Conservation (phyloP, 92 coral and sea anemone genomes). For the Epizoanthus rinbou region DNA sequence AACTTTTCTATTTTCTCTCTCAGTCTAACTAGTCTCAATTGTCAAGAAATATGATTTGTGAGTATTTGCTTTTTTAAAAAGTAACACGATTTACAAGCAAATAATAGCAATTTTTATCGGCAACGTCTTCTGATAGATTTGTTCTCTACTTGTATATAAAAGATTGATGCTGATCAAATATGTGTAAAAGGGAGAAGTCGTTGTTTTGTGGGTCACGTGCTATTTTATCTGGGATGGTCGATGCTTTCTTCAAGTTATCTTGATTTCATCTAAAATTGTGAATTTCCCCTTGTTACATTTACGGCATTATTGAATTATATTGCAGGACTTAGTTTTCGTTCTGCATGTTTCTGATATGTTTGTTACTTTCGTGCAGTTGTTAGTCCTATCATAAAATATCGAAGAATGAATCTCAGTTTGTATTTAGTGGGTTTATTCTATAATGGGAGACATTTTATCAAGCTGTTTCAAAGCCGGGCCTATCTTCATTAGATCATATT, state of each 20-base stretch:
- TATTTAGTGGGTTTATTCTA: too few relatives aligned
- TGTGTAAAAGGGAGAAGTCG: neutral
- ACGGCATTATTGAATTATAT: neutral
- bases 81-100: neutral
- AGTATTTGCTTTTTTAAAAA: neutral
- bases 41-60: neutral
- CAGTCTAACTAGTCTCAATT: neutral
- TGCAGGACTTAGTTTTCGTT: neutral
- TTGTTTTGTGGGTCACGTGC: neutral
- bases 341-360: neutral
- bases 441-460: too few relatives aligned
- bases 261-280: conserved; percentile 7
- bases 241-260: conserved; percentile 27
- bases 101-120: neutral
- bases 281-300: conserved; percentile 5
- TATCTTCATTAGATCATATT: too few relatives aligned
- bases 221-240: conserved; percentile 13
- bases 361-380: neutral
- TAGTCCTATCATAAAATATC: neutral
- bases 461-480: too few relatives aligned
- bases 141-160: neutral
- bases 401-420: neutral
- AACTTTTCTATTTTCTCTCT: neutral
- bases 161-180: neutral
- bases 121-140: neutral